Evolutionary conservation across 2,797 vertebrate genomes (phyloP), one percentile per base, ranked within the genome.

Genomic region (Poecilia picta): DNA sequence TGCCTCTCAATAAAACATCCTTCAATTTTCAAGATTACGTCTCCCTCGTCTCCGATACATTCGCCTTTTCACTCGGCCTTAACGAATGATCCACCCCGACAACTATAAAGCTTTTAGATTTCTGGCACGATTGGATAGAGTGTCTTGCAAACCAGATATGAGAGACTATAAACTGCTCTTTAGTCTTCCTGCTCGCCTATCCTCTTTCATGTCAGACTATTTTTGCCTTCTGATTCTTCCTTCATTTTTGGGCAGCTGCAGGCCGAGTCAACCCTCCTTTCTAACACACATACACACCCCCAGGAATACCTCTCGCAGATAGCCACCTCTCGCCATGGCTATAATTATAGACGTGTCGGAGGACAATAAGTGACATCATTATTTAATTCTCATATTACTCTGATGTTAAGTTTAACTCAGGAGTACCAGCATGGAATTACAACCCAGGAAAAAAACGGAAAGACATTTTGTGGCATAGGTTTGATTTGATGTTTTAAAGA

Each of bases 181-280:
- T 78, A 72, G 80, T 88, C 87, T 85, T 85, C 81, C 85, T 81
- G 66, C 89, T 88, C 82, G 85, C 86, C 90, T 89, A 80, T 93
- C 91, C 84, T 83, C 89, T 92, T 93, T 91, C 91, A 92, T 91
- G 90, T 91, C 72, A 0, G 79, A 88, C 91, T 93, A 92, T 93
- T 93, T 93, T 87, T 76, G 91, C 90, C 88, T 85, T 86, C 84
- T 85, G 88, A 91, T 91, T 92, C 93, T 93, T 93, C 89, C 89
- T 90, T 91, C 85, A 87, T 91, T 94, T 92, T 92, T 90, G 81
- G 88, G 88, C 91, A 93, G 94, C 94, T 94, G 92, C 87, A 91
- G 80, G 83, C 87, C 12, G 75, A 84, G 87, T 80, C 23, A 76
- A 74, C 62, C 73, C 78, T 45, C 68, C 78, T 57, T 12, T 57